phyloP scores from a whole-genome alignment of 2,113 vertebrate genomes.

The Litocranius walleri region DNA sequence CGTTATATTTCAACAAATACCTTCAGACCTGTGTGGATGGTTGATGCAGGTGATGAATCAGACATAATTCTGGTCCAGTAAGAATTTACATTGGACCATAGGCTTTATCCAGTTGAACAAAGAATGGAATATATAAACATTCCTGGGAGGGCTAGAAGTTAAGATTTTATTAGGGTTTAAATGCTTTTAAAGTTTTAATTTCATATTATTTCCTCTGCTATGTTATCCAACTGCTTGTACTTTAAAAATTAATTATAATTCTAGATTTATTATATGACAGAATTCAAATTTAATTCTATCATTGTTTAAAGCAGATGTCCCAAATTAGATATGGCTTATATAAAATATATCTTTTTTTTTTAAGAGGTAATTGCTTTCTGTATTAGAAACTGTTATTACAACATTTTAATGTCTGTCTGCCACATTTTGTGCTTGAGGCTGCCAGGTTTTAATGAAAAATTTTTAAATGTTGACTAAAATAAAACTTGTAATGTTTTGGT shows the following conservation, averaged over 20 bases:
- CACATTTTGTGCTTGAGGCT: conserved; percentile 47
- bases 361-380: conserved; percentile 72
- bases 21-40: not conserved
- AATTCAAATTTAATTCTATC: conserved; percentile 67
- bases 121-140: conserved; percentile 11
- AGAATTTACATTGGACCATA: not conserved
- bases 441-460: conserved; percentile 15
- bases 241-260: conserved; percentile 66
- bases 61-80: not conserved
- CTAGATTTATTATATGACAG: conserved; percentile 62
- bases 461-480: conserved; percentile 62
- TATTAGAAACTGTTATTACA: conserved; percentile 69
- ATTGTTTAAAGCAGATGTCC: conserved; percentile 66
- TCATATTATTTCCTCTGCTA: conserved; percentile 51
- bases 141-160: not conserved
- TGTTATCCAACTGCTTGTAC: conserved; percentile 23
- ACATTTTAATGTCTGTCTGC: conserved; percentile 60
- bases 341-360: conserved; percentile 66
- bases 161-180: conserved; percentile 14
- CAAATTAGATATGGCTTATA: conserved; percentile 72
- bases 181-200: conserved; percentile 27
- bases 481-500: conserved; percentile 41
- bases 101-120: not conserved
- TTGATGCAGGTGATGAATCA: not conserved
- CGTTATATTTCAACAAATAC: not conserved